Base-by-base conservation (phyloP, 2,797 vertebrate genomes). In the Microchirus variegatus region DNA sequence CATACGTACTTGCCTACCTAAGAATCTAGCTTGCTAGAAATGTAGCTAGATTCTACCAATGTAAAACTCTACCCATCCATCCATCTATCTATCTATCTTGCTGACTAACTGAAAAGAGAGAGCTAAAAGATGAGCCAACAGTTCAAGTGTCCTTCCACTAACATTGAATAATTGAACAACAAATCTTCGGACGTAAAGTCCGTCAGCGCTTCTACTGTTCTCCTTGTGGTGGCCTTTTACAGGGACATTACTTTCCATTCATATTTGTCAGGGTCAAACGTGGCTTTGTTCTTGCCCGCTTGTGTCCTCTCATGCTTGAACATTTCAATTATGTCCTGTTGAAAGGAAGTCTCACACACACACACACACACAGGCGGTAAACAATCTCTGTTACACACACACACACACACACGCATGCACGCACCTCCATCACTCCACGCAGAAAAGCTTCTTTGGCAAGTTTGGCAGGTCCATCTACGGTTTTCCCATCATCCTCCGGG, bases 401-500 rank as follows among this genome's bases (percentile, higher is more conserved):
- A 71, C 59, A 71, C 14, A 73, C 40, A 51, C 18, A 31, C 35
- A 48, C 43, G 44, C 66, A 48, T n/a, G 64, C 63, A 78, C 82
- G 44, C 53, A 97, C 97, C 96, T 98, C 95, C 63, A 90, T 95
- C 56, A 99, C 96, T 4, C 97, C 97, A 13, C 92, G 93, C 65
- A 94, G 91, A 74, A 99, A 99, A 37, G 98, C 98, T 84, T 97
- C 96, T 84, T 97, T 96, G 0, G 98, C 97, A 0, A 99, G 90
- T 85, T 95, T 97, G 63, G 97, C 98, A 0, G 97, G 97, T 46
- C 97, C 97, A 0, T 99, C 98, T 38, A 99, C 98, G 0, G 98
- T 99, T 91, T 98, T 99, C 69, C 98, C 98, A 0, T 99, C 98
- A 0, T 99, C 98, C 88, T 99, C 98, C 0, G 98, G 98, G 75